A percentile compares a stretch with the other conserved stretches of the same genome.
phyloP scores from a whole-genome alignment of 2,797 vertebrate species.

The Leptodactylus fallax region DNA sequence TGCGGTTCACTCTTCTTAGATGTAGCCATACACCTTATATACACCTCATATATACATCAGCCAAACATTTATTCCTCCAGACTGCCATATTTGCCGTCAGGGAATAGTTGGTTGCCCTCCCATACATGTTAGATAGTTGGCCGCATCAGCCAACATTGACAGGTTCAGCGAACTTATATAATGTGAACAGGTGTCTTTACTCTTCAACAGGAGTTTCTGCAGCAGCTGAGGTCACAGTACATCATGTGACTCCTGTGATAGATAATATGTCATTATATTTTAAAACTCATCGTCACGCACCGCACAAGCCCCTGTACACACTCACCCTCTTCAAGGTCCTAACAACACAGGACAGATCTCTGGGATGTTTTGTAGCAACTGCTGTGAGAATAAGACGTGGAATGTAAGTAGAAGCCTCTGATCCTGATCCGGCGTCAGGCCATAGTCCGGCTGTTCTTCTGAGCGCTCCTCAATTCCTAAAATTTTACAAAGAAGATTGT shows the following conservation, averaged over 20 bases:
- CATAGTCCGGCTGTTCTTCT: background rate
- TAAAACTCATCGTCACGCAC: no score
- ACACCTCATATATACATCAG: no score
- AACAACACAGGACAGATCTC: background rate
- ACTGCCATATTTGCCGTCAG: no score
- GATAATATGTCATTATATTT: background rate
- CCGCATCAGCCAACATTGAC: no score
- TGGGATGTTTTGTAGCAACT: background rate
- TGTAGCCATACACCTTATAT: no score
- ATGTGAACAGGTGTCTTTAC: no score
- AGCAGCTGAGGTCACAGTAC: background rate
- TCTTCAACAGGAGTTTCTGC: no score
- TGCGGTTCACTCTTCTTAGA: no score
- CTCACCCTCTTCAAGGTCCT: conserved; percentile 13
- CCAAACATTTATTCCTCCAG: no score
- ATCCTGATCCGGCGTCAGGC: background rate
- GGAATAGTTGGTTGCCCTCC: no score
- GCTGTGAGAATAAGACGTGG: background rate
- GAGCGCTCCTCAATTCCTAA: background rate
- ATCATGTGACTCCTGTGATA: background rate
- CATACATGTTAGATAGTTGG: no score
- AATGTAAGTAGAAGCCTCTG: background rate
- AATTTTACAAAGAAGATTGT: background rate
- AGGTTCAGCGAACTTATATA: no score
- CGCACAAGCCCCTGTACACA: background rate